Base-by-base conservation (phyloP, 1,140 invertebrate genomes). In the Cherax quadricarinatus region DNA sequence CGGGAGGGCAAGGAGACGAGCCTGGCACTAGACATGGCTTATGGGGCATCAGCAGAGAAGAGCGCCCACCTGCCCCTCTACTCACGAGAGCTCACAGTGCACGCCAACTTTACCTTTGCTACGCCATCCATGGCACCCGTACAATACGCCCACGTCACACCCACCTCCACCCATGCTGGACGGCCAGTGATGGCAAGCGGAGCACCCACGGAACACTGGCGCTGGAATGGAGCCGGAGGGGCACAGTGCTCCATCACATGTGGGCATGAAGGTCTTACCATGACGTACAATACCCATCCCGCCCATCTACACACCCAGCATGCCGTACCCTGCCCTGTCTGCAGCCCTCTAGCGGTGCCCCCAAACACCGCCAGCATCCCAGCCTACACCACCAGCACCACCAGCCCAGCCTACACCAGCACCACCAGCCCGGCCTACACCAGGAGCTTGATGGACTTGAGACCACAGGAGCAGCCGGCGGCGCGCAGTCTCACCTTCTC, bases 101-200 rank as follows among this genome's bases (percentile, higher is more conserved):
- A 93, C 83, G 91, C 90, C 4, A 84, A 93, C 60, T 91, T 94
- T 53, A 81, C 92, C 53, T 91, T 93, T 48, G 86, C 75, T 18
- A 85, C 82, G 12, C 84, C 89, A 7, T 48, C 88, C 4, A 79
- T 87, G 84, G 81, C 87, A 4, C 89, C 90, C 86, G 41, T 85
- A 51, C 89, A 88, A 24, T 89, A 89, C 84, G 60, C 88, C 85
- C 87, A 88, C 86, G 66, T 51, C 60, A 89, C 83, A 48, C 88
- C 88, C 83, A 79, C 70, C 57, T 81, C 93, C 51, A 41, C 90
- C 49, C 81, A 60, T 5, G 60, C 53, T 78, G 86, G 73, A 3
- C 84, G 49, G n/a, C 30, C 84, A 7, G 12, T 30, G 1, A 62
- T 30, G 48, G 57, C 82, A 51, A 85, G 51, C 60, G 88, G 78